Conservation (phyloP, 2,113 vertebrate genomes). For the Clarias magur region DNA sequence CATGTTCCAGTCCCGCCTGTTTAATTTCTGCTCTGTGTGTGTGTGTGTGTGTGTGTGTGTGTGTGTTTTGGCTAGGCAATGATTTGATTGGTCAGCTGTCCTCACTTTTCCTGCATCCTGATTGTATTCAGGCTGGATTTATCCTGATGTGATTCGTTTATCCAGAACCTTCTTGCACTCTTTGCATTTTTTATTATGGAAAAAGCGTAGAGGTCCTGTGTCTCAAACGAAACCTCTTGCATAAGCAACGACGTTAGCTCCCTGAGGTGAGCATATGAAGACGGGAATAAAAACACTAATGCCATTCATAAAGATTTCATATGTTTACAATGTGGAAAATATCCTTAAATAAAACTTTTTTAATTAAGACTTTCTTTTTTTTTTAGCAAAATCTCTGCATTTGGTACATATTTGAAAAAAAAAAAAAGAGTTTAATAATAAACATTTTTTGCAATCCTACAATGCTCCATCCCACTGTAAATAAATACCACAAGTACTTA, state of each 20-base stretch:
- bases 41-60: not conserved
- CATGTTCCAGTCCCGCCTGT: not conserved
- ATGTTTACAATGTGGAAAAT: not conserved
- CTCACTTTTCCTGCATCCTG: not conserved
- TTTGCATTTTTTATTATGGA: not conserved
- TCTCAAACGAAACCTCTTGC: not conserved
- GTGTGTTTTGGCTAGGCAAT: not conserved
- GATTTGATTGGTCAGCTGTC: conserved; percentile 1
- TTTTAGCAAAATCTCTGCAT: too few relatives aligned
- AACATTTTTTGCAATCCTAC: too few relatives aligned
- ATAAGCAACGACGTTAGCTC: not conserved
- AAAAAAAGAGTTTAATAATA: too few relatives aligned
- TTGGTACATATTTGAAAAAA: too few relatives aligned
- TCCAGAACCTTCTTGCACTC: not conserved
- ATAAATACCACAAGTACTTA: too few relatives aligned
- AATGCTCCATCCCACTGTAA: too few relatives aligned
- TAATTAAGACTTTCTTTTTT: not conserved
- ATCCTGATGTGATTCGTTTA: not conserved
- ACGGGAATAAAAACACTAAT: not conserved
- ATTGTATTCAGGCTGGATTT: not conserved
- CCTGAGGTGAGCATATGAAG: not conserved
- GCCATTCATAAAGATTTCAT: not conserved
- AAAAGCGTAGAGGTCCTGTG: not conserved
- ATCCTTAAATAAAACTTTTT: not conserved
- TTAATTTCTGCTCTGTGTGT: not conserved